Percentiles rank a stretch among this genome's conserved stretches.
Evolutionary conservation across 2,797 vertebrate genomes (phyloP).

Genomic region (Scarus forsteni): DNA sequence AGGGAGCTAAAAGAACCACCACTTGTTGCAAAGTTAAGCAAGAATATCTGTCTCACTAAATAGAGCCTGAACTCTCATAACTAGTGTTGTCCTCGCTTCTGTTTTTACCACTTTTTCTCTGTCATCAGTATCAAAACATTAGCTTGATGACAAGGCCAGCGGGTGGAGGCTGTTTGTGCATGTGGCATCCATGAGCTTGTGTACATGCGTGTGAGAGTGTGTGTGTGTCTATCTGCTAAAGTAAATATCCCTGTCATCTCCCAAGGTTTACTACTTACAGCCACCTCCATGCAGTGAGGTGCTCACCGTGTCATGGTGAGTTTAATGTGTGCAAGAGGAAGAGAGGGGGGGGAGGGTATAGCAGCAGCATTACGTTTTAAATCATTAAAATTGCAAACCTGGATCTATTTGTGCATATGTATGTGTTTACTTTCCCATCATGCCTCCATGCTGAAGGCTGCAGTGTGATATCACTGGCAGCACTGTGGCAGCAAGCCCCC

Average conservation of each 20-base stretch:
- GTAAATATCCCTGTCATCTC: conserved; percentile 64
- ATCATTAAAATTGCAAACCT: conserved; percentile 15
- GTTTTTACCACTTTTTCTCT: conserved; percentile 7
- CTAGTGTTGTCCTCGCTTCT: too few relatives aligned
- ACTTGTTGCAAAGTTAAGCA: too few relatives aligned
- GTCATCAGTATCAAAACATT: conserved; percentile 48
- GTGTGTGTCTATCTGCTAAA: conserved; percentile 32
- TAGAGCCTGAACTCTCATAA: too few relatives aligned
- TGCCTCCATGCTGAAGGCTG: conserved; percentile 39
- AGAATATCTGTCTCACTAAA: too few relatives aligned
- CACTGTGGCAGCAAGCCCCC: conserved; percentile 36
- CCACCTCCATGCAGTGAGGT: conserved; percentile 58
- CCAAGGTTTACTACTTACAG: conserved; percentile 50
- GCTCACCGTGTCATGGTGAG: conserved; percentile 42
- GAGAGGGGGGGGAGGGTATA: neutral
- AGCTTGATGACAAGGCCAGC: conserved; percentile 27
- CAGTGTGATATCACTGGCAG: conserved; percentile 45
- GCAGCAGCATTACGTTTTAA: conserved; percentile 26
- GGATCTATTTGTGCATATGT: conserved; percentile 1
- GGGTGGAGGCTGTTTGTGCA: conserved; percentile 30
- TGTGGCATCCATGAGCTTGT: conserved; percentile 19
- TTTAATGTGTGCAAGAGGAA: conserved; percentile 2
- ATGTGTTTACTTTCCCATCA: conserved; percentile 17
- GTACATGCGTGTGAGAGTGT: conserved; percentile 18
- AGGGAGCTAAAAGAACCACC: too few relatives aligned